A percentile compares a stretch with the other conserved stretches of the same genome.
Conservation (phyloP, 2,797 vertebrate species). For the Valencia hispanica region DNA sequence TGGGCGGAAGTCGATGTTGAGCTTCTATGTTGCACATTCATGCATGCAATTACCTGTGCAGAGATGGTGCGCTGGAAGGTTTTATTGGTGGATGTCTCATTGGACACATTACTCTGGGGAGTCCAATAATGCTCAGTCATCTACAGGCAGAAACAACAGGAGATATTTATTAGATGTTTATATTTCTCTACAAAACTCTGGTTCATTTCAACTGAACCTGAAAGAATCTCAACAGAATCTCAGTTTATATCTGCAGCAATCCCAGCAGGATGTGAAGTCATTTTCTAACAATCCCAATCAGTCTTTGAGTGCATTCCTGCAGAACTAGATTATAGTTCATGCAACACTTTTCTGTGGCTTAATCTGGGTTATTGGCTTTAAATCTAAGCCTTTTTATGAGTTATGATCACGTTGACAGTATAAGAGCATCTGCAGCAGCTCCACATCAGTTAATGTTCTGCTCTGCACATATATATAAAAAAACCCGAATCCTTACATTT, state of each 20-base stretch:
- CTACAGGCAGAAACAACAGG: slow-evolving; percentile 72
- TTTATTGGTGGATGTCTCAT: slow-evolving; percentile 98
- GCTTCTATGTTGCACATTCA: neutral
- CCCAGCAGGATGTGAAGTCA: neutral
- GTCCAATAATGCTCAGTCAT: slow-evolving; percentile 99
- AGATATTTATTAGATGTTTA: neutral
- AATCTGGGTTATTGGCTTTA: neutral
- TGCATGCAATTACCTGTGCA: slow-evolving; percentile 86
- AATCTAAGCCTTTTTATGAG: neutral
- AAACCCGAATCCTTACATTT: neutral
- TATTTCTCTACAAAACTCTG: neutral
- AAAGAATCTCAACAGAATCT: neutral
- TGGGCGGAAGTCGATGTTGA: neutral
- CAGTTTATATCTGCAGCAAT: neutral
- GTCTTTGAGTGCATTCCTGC: neutral
- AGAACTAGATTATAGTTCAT: neutral
- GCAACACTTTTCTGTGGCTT: neutral
- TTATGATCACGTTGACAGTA: neutral
- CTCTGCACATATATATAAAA: neutral
- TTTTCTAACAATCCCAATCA: neutral
- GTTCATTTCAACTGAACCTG: neutral
- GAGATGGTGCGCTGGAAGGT: slow-evolving; percentile 99
- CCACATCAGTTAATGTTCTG: neutral
- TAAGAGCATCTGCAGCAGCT: neutral
- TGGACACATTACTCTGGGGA: slow-evolving; percentile 97